Evolutionary conservation across 1,140 invertebrate genomes (phyloP).

Genomic region (Heliconius nattereri): DNA sequence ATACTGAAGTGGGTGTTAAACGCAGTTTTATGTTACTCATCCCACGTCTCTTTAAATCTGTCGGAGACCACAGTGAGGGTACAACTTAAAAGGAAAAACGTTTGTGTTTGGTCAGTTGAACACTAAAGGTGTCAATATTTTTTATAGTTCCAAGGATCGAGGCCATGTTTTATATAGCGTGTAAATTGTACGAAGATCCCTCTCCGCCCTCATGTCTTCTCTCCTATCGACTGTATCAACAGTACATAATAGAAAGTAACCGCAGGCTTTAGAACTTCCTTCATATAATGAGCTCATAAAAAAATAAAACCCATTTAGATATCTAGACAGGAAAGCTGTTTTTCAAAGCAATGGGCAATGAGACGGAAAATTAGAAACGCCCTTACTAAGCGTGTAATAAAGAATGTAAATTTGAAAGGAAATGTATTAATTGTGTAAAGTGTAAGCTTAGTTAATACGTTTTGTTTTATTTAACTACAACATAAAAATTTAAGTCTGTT

Average conservation of each 20-base stretch:
- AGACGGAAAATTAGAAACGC: slow-evolving; percentile 62
- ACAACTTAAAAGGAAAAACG: slow-evolving; percentile 33
- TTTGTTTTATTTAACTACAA: not conserved
- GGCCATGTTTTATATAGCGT: slow-evolving; percentile 1
- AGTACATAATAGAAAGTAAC: slow-evolving; percentile 48
- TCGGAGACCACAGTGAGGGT: slow-evolving; percentile 36
- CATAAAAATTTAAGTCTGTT: no score
- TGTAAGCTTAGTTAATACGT: not conserved
- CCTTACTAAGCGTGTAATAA: not conserved
- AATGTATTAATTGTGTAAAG: not conserved
- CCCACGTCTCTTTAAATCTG: slow-evolving; percentile 45
- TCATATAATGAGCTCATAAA: slow-evolving; percentile 74
- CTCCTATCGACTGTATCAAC: slow-evolving; percentile 37
- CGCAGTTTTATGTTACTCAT: slow-evolving; percentile 42
- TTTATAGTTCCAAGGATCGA: slow-evolving; percentile 8
- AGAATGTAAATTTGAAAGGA: not conserved
- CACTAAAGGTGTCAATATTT: slow-evolving; percentile 20
- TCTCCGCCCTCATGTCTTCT: not conserved
- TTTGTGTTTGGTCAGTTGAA: slow-evolving; percentile 29
- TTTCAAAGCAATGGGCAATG: slow-evolving; percentile 42
- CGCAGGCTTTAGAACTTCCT: slow-evolving; percentile 70
- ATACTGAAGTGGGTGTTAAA: slow-evolving; percentile 43
- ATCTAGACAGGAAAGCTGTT: slow-evolving; percentile 52
- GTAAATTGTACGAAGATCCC: not conserved
- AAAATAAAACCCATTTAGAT: slow-evolving; percentile 66